These are phyloP conservation scores for Erpetoichthys calabaricus DNA, from an alignment of 2,797 vertebrate species.

Conservation along the genomic window DNA sequence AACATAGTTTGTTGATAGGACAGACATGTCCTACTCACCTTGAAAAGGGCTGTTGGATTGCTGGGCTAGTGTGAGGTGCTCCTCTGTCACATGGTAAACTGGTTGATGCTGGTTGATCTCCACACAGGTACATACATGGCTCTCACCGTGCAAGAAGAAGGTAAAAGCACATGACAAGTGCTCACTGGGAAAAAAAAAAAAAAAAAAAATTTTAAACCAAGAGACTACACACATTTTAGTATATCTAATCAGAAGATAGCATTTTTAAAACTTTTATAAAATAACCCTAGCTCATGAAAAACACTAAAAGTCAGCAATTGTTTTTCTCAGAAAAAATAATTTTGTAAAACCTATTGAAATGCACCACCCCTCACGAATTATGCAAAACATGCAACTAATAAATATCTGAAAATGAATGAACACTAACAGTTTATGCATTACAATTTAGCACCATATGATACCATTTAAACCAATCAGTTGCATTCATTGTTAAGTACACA, in stretches of 20 bases:
- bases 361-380: no score
- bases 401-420: no score
- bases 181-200: conserved; percentile 52
- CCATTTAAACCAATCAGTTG: no score
- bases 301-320: not conserved
- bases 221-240: not conserved
- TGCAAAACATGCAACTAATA: no score
- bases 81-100: conserved; percentile 86
- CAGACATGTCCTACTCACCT: conserved; percentile 48
- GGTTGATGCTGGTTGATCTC: conserved; percentile 98
- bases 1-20: no score
- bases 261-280: no score
- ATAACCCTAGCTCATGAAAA: no score
- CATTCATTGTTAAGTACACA: no score
- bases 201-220: conserved; percentile 6
- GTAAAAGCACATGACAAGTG: conserved; percentile 95
- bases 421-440: no score
- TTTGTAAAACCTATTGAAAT: no score
- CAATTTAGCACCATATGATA: no score
- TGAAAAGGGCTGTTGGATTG: conserved; percentile 90
- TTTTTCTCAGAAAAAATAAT: no score
- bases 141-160: conserved; percentile 95
- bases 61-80: conserved; percentile 84
- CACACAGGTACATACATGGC: conserved; percentile 96
- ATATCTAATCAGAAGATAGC: not conserved